These are phyloP conservation scores for Mylabris sibirica DNA, from an alignment of 2,888 invertebrate species.

Conservation along the genomic window DNA sequence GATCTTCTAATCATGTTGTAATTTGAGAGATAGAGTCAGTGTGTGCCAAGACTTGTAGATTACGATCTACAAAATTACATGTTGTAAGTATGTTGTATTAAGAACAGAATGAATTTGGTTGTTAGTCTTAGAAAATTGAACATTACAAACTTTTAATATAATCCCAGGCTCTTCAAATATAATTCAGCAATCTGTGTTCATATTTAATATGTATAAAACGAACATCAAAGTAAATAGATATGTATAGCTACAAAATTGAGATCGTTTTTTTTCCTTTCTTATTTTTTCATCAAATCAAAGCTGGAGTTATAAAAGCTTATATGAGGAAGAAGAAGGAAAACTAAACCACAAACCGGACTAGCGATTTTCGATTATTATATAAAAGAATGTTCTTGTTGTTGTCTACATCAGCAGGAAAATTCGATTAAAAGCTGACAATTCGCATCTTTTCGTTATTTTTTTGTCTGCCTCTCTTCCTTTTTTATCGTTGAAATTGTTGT, in stretches of 20 bases:
- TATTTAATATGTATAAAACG: background rate
- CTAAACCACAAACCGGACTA: background rate
- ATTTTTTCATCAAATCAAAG: background rate
- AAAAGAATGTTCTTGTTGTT: slow-evolving; percentile 3
- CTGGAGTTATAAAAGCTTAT: background rate
- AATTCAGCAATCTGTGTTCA: background rate
- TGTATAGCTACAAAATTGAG: background rate
- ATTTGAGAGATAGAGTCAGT: slow-evolving; percentile 34
- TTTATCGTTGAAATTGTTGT: background rate
- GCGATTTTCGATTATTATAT: background rate
- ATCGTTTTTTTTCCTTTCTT: background rate
- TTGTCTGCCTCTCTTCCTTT: background rate
- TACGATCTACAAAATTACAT: slow-evolving; percentile 40
- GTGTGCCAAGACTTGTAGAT: slow-evolving; percentile 31
- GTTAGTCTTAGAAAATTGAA: background rate
- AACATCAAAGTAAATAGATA: background rate
- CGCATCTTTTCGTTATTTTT: background rate
- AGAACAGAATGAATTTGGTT: slow-evolving; percentile 4
- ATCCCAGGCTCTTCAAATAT: background rate
- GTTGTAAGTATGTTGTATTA: slow-evolving; percentile 36
- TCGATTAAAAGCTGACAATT: slow-evolving; percentile 10
- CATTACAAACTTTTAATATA: slow-evolving; percentile 4
- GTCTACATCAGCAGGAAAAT: slow-evolving; percentile 5
- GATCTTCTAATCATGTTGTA: slow-evolving; percentile 36
- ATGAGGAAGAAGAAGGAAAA: background rate